Base-by-base conservation (phyloP, 1,140 invertebrate species). In the Heliconius himera region DNA sequence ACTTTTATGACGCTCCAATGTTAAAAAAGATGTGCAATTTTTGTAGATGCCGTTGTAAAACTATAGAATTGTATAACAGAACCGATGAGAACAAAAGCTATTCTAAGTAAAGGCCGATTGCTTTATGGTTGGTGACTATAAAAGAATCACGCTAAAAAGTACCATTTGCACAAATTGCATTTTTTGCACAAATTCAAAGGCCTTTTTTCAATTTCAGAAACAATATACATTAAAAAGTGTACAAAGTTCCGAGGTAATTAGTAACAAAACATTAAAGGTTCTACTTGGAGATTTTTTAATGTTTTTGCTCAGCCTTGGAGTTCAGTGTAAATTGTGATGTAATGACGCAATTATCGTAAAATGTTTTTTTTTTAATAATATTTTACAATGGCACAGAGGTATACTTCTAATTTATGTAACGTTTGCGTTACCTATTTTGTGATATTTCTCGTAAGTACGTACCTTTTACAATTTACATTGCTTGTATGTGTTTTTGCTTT, bases 81-180 rank as follows among this genome's bases (percentile, higher is more conserved):
- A 60, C 70, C 60, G 76, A 33, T 75, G 73, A 74, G 49, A 74
- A 85, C 80, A 87, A 87, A 83, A 84, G 83, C 77, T 75, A 51
- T 74, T 79, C 74, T 70, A 87, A 86, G 84, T 78, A 89, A 85
- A 72, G 80, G 77, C 33, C 77, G 80, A 79, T 84, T 74, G 41
- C 74, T 89, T 90, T 90, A 90, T 89, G 87, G 82, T 77, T 75
- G 75, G 77, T 84, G 79, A 56, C 83, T 85, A 76, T 86, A 84
- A 84, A 78, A 84, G 73, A 78, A 81, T 74, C 82, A 78, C 79
- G 83, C 79, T 86, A 89, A 90, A 89, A 82, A 82, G 82, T 66
- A 66, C 87, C 87, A 85, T 91, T 91, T 93, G 90, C 87, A 87
- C 91, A 91, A 91, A 91, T 91, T 90, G 87, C 85, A 81, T 85